Base-by-base conservation (phyloP, 2,888 invertebrate genomes). In the Epirrhoe tristata region DNA sequence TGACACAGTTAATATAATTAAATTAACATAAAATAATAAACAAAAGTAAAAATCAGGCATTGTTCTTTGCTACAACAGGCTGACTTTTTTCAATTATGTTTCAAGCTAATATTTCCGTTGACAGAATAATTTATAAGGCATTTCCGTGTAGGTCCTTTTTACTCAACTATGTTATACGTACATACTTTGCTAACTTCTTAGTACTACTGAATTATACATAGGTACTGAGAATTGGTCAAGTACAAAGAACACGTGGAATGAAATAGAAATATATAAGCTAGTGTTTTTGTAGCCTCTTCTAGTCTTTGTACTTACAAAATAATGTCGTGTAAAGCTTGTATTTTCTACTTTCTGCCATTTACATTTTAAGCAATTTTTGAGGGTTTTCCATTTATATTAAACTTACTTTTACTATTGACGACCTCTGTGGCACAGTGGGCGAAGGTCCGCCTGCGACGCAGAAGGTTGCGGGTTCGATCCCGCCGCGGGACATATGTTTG, bases 111-210 rank as follows among this genome's bases (percentile, higher is more conserved):
- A 43, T 43, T 43, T 43, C 50, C 50, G 7, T 24, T 24, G 50
- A 17, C 43, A 32, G 31, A 53, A 60, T 32, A 46, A 54, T 57
- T 46, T 31, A 51, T 17, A 12, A 43, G 50, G 16, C 50, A 24
- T 51, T 51, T 51, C 50, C 50, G 17, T 10, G 50, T 51, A 43
- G 6, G 39, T 43, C 2, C 12, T 8, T 36, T 36, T 3, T 12
- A 39, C 39, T 39, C 0, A 43, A 24, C 24, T 17, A 17, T 51
- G 24, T 10, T 10, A 1, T 24, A 24, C 24, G 24, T 24, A 24
- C 16, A 17, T 51, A 51, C 50, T 51, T 10, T 51, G 12, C 39
- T 12, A 43, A 43, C 39, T 43, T 43, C 39, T 43, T 43, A 43
- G 39, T 43, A 43, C 12, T 43, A 5, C 39, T 43, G 39, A 43